Conservation (phyloP, 2,797 vertebrate genomes). For the Characodon lateralis region DNA sequence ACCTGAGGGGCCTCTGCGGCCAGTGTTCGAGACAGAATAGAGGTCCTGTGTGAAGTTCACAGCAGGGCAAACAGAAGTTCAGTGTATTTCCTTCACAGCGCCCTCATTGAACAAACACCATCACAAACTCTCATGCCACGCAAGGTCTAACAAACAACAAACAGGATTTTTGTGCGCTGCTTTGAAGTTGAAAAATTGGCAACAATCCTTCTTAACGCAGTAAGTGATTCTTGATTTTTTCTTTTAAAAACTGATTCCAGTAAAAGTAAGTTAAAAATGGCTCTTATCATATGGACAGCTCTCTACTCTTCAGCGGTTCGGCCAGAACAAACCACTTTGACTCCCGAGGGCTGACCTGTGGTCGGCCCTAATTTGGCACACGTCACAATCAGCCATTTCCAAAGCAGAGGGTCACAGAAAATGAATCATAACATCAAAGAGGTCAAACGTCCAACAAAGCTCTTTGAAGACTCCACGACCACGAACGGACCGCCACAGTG, state of each 20-base stretch:
- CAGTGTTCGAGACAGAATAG: slow-evolving; percentile 49
- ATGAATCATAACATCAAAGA: slow-evolving; percentile 53
- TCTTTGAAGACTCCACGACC: slow-evolving; percentile 39
- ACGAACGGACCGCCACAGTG: neutral
- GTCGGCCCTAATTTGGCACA: slow-evolving; percentile 67
- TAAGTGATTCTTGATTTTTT: slow-evolving; percentile 41
- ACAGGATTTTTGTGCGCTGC: slow-evolving; percentile 29
- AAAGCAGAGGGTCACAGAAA: slow-evolving; percentile 18
- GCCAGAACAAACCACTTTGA: slow-evolving; percentile 61
- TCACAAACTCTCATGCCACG: slow-evolving; percentile 25
- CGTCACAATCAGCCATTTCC: slow-evolving; percentile 30
- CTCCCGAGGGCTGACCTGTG: slow-evolving; percentile 73
- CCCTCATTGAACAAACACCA: slow-evolving; percentile 38
- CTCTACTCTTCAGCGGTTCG: slow-evolving; percentile 19
- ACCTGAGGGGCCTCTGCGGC: slow-evolving; percentile 46
- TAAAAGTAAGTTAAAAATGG: slow-evolving; percentile 12
- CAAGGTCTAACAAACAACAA: slow-evolving; percentile 47
- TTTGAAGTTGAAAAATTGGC: slow-evolving; percentile 57
- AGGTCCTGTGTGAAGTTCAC: slow-evolving; percentile 50
- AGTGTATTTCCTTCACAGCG: slow-evolving; percentile 50
- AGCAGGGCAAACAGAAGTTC: slow-evolving; percentile 50
- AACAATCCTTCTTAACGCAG: slow-evolving; percentile 31
- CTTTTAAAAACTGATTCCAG: slow-evolving; percentile 27
- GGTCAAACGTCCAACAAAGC: slow-evolving; percentile 18
- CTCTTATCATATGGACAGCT: slow-evolving; percentile 13